Conservation (phyloP, 2,888 invertebrate species). For the Piscicola geometra region DNA sequence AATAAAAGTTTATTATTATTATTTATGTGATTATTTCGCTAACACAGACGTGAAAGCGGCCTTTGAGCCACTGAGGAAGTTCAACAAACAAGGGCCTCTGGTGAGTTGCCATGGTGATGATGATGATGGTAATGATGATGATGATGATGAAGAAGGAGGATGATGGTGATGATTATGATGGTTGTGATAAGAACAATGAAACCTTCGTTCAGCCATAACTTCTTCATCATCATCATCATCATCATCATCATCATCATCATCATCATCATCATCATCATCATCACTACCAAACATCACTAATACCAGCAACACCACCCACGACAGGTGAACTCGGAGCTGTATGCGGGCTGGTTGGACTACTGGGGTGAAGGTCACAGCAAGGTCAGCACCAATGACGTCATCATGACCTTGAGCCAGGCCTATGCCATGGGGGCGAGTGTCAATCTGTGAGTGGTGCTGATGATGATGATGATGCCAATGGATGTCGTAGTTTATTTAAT, state of each 20-base stretch:
- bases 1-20: no score
- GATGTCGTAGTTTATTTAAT: no score
- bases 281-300: no score
- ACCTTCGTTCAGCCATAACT: background rate
- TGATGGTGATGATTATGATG: background rate
- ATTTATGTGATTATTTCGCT: no score
- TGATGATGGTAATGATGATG: background rate
- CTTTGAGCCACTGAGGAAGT: conserved; percentile 57
- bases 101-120: conserved; percentile 49
- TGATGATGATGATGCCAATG: background rate
- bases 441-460: conserved; percentile 49
- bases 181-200: background rate
- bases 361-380: conserved; percentile 71
- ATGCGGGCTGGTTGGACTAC: conserved; percentile 85
- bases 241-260: no score
- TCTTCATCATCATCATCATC: background rate
- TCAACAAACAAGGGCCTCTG: conserved; percentile 67
- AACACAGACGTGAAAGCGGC: conserved; percentile 37
- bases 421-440: conserved; percentile 51
- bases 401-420: conserved; percentile 52
- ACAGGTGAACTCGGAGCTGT: conserved; percentile 81
- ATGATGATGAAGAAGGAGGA: background rate
- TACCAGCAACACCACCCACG: background rate
- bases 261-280: no score
- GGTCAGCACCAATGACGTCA: conserved; percentile 59